phyloP scores from a whole-genome alignment of 2,797 vertebrate species.

The Bovichtus variegatus region DNA sequence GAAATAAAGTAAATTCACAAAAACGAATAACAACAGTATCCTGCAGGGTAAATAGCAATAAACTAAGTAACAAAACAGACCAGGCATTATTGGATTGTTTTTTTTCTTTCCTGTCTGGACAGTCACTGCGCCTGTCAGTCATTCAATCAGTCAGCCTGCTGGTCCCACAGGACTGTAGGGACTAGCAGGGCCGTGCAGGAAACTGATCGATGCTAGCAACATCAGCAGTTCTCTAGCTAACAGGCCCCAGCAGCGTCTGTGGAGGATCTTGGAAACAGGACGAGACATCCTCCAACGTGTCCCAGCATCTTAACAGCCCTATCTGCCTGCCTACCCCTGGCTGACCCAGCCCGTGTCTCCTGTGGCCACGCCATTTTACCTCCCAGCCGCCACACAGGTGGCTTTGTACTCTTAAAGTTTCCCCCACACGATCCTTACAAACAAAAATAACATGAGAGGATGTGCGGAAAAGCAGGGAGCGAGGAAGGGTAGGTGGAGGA shows the following conservation, averaged over 20 bases:
- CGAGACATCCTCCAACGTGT: slow-evolving; percentile 38
- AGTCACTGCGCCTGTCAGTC: slow-evolving; percentile 23
- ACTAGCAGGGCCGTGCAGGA: slow-evolving; percentile 48
- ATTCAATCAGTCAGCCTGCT: slow-evolving; percentile 45
- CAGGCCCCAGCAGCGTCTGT: slow-evolving; percentile 57
- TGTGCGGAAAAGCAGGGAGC: background rate
- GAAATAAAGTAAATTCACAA: background rate
- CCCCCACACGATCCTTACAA: slow-evolving; percentile 48
- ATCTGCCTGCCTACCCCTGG: slow-evolving; percentile 34
- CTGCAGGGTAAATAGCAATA: background rate
- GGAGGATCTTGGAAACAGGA: slow-evolving; percentile 52
- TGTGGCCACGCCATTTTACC: slow-evolving; percentile 12
- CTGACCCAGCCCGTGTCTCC: slow-evolving; percentile 34
- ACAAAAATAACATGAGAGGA: slow-evolving; percentile 46
- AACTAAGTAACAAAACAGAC: background rate
- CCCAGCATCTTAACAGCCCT: slow-evolving; percentile 53
- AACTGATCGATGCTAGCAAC: slow-evolving; percentile 72
- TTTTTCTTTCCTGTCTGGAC: slow-evolving; percentile 27
- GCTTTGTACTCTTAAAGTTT: slow-evolving; percentile 52
- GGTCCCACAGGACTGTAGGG: slow-evolving; percentile 55
- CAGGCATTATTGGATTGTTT: background rate
- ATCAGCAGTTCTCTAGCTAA: slow-evolving; percentile 75
- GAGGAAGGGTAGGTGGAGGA: slow-evolving; percentile 13
- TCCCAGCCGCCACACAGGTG: slow-evolving; percentile 44
- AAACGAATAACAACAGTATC: background rate